A percentile compares a stretch with the other conserved stretches of the same genome.
Evolutionary conservation across 2,888 invertebrate species (phyloP).

Genomic region (Spilosoma lubricipeda): DNA sequence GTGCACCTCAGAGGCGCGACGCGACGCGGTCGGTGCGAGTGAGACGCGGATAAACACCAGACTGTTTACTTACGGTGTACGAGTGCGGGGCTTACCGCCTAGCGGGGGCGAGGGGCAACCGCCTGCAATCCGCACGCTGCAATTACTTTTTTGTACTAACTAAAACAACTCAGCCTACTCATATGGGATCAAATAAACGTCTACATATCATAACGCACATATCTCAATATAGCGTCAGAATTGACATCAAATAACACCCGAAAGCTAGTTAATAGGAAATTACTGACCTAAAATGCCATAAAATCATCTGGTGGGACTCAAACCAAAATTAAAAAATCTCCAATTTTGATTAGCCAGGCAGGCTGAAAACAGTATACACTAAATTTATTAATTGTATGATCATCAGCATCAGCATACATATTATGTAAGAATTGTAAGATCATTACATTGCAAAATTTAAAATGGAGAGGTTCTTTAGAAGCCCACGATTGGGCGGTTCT

Average conservation of each 20-base stretch:
- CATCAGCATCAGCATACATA: neutral
- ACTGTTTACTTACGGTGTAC: constrained; percentile 86
- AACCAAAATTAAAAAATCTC: neutral
- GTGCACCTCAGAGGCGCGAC: constrained; percentile 86
- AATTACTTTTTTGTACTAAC: constrained; percentile 81
- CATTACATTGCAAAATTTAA: neutral
- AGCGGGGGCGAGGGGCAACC: constrained; percentile 75
- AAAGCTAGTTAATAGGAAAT: neutral
- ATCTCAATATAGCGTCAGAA: neutral
- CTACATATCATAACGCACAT: neutral
- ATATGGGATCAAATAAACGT: constrained; percentile 49
- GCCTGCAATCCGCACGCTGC: constrained; percentile 86
- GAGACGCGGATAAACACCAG: constrained; percentile 87
- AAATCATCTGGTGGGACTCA: neutral
- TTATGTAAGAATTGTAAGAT: neutral
- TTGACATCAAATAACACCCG: neutral
- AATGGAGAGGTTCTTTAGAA: neutral
- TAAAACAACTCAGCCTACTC: constrained; percentile 76
- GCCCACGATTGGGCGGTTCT: neutral
- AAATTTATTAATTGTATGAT: neutral
- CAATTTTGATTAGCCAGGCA: neutral
- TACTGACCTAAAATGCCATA: neutral
- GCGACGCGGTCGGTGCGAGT: constrained; percentile 85
- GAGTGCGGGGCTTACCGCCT: constrained; percentile 73
- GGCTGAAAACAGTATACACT: neutral